Evolutionary conservation across 1,140 invertebrate species (phyloP), one percentile per base, ranked within the genome.

Genomic region (Vollenhovia emeryi): DNA sequence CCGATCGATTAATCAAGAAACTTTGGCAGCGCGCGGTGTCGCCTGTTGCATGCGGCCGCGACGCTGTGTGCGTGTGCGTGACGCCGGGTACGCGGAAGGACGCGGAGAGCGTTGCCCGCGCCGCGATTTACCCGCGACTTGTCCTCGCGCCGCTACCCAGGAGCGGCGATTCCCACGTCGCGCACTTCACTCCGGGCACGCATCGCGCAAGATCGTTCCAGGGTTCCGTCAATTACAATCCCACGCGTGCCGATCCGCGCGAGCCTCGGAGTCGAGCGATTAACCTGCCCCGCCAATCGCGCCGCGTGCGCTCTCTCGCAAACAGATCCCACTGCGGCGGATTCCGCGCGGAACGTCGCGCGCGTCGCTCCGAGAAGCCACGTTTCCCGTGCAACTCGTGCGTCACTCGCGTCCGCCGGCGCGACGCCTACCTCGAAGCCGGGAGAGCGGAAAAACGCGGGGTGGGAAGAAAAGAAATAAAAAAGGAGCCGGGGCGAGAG

Each of bases 1-100:
- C 89, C 87, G 87, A 92, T 93, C 92, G 92, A 93, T 93, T 92
- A 92, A 93, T 93, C 93, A 91, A 91, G 91, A 93, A 92, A 93
- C 90, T 93, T 93, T 91, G 91, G 90, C 91, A 92, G 86, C 87
- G 86, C 87, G 89, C 89, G 89, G 92, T 92, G 91, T 92, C 92
- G 93, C 92, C 92, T 93, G 93, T 93, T 93, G 93, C 93, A 93
- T 92, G 90, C 90, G 55, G 73, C n/a, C n/a, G 86, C 52, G 71
- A 87, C 69, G 69, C 62, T 52, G 78, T 71, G 82, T 75, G 30
- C 48, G 40, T 50, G 84, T 66, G 59, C 73, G 87, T 71, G 74
- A 64, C 68, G 40, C n/a, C 69, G 62, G 86, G 87, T 84, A 84
- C 33, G 78, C 87, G 33, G 85, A 64, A 57, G 27, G 43, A 5